These are phyloP conservation scores for Tuta absoluta DNA, from an alignment of 2,888 invertebrate genomes.

Conservation along the genomic window DNA sequence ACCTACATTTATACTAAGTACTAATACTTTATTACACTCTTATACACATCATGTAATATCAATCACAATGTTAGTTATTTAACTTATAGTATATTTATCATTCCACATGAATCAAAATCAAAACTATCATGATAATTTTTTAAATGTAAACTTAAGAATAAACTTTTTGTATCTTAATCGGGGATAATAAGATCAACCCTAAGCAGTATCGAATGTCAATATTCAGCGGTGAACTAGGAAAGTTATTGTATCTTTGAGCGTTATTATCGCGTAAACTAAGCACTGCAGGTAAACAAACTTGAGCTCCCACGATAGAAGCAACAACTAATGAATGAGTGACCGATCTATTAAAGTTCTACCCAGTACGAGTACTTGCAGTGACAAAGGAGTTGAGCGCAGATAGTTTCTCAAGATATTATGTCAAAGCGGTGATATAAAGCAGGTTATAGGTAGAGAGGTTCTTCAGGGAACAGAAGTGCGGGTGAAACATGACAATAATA, in stretches of 20 bases:
- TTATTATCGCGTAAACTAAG: neutral
- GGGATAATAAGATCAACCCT: no score
- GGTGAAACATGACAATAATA: no score
- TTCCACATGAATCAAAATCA: no score
- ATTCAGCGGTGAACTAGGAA: neutral
- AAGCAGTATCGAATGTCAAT: no score
- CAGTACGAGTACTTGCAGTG: neutral
- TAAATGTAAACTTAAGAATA: no score
- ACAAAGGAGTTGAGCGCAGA: neutral
- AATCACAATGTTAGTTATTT: no score
- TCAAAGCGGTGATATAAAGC: neutral
- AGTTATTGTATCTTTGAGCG: neutral
- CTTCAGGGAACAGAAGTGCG: neutral
- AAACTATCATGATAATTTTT: no score
- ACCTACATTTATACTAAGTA: no score
- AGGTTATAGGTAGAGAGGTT: neutral
- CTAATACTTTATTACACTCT: no score
- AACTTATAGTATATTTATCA: no score
- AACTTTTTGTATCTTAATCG: no score
- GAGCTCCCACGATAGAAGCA: neutral
- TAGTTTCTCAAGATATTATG: slow-evolving; percentile 3
- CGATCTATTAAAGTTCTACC: neutral
- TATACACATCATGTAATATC: no score
- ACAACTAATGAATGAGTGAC: slow-evolving; percentile 2
- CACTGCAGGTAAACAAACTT: neutral